Base-by-base conservation (phyloP, 2,888 invertebrate species). In the Mesorhabditis spiculigera region DNA sequence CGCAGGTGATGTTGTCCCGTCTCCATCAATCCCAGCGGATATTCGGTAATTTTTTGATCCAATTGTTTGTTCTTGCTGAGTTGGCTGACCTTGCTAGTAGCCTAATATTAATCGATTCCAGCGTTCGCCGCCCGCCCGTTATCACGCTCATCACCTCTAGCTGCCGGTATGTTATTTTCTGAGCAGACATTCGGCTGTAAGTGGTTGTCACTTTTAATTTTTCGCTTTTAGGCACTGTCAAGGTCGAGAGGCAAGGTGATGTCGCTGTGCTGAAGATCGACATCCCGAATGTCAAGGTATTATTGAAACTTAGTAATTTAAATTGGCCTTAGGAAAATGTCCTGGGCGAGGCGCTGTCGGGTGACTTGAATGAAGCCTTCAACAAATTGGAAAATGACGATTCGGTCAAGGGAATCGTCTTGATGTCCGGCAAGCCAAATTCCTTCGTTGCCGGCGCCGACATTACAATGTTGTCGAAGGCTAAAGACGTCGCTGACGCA, bases 401-500 rank as follows among this genome's bases (percentile, higher is more conserved):
- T 0, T 88, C 90, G 63, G 91, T 96, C 28, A 91, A 91, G 84
- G 92, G 94, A 43, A 92, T 92, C 28, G 96, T 99, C 10, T 86
- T 99, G 8, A 95, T 96, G 82, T 97, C 97, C 3, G 94, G 92
- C 4, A 99, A 99, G 87, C 92, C 93, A n/a, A 93, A 92, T 67
- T 93, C 92, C 86, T 99, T 99, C 86, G 93, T 99, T 74, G 98
- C 97, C 65, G 98, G 98, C n/a, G 98, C 98, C 63, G 98, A 98
- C 86, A 95, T 98, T 76, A 88, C 87, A 45, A 89, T 90, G 89
- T 81, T 90, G 50, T 85, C 86, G 71, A 81, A 86, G 66, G 92
- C 92, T 81, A 91, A 92, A 87, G 91, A 91, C 45, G 91, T 90
- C 76, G 91, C 92, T 73, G 94, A 94, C 86, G 91, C 91, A 5